Evolutionary conservation across 1,140 invertebrate species (phyloP).

Genomic region (Drosophila albomicans): DNA sequence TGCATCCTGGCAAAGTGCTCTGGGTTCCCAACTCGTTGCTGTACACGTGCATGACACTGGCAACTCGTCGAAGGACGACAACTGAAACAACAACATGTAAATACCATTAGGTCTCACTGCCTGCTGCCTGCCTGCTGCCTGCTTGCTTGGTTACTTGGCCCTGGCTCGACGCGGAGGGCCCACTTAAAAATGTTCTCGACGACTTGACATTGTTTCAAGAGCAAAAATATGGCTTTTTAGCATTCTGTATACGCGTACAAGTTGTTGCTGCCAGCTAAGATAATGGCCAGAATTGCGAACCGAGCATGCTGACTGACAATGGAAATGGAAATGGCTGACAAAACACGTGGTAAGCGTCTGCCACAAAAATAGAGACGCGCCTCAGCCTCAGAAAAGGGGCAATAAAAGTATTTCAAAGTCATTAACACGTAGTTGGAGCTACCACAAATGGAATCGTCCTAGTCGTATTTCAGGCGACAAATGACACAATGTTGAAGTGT

Average conservation of each 20-base stretch:
- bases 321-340: slow-evolving; percentile 43
- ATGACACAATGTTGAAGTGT: slow-evolving; percentile 2
- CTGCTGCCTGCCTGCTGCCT: slow-evolving; percentile 15
- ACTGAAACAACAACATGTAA: slow-evolving; percentile 64
- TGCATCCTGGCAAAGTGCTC: slow-evolving; percentile 63
- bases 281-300: slow-evolving; percentile 40
- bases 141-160: slow-evolving; percentile 36
- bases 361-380: background rate
- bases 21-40: slow-evolving; percentile 33
- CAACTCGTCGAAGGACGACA: slow-evolving; percentile 43
- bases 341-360: slow-evolving; percentile 33
- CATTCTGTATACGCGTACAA: slow-evolving; percentile 41
- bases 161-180: slow-evolving; percentile 46
- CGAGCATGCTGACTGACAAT: slow-evolving; percentile 13
- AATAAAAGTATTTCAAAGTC: slow-evolving; percentile 39
- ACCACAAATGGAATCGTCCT: slow-evolving; percentile 3
- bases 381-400: background rate
- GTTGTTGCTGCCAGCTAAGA: slow-evolving; percentile 14
- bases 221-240: slow-evolving; percentile 71
- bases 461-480: background rate
- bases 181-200: slow-evolving; percentile 72
- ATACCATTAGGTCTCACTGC: slow-evolving; percentile 64
- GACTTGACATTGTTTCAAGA: slow-evolving; percentile 80
- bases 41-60: slow-evolving; percentile 63
- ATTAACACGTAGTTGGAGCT: slow-evolving; percentile 20